phyloP scores from a whole-genome alignment of 2,113 vertebrate species.

The Trochalopteron elliotii region DNA sequence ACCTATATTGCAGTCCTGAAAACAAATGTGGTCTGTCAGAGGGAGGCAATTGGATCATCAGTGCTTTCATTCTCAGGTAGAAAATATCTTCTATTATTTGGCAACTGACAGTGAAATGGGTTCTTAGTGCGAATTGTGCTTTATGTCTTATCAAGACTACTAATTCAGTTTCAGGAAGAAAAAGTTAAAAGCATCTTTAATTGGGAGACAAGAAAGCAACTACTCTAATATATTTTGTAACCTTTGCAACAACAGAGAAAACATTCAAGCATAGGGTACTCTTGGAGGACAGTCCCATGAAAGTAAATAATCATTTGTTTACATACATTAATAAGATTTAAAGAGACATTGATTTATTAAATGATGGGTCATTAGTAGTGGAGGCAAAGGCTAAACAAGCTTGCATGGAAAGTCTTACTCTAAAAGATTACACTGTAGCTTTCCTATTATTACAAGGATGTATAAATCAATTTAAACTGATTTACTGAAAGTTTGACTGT shows the following conservation, averaged over 20 bases:
- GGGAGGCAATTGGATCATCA: neutral
- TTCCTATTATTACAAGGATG: neutral
- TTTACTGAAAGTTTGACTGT: neutral
- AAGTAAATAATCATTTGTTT: neutral
- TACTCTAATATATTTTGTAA: neutral
- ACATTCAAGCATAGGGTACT: neutral
- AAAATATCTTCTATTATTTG: neutral
- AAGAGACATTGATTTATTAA: conserved; percentile 30
- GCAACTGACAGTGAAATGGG: neutral
- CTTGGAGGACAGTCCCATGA: neutral
- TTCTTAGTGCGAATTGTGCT: neutral
- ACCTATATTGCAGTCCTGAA: neutral
- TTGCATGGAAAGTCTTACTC: neutral
- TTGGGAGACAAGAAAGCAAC: neutral
- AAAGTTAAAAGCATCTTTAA: neutral
- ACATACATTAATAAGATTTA: neutral
- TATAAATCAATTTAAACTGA: neutral
- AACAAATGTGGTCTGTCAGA: conserved; percentile 15
- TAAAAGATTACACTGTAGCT: neutral
- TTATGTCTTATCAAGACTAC: neutral
- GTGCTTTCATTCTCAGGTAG: neutral
- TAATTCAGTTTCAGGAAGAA: neutral
- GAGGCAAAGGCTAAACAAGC: neutral
- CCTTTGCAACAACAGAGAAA: neutral
- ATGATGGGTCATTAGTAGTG: neutral